These are phyloP conservation scores for Macropis europaea DNA, from an alignment of 2,888 invertebrate species.

Conservation along the genomic window DNA sequence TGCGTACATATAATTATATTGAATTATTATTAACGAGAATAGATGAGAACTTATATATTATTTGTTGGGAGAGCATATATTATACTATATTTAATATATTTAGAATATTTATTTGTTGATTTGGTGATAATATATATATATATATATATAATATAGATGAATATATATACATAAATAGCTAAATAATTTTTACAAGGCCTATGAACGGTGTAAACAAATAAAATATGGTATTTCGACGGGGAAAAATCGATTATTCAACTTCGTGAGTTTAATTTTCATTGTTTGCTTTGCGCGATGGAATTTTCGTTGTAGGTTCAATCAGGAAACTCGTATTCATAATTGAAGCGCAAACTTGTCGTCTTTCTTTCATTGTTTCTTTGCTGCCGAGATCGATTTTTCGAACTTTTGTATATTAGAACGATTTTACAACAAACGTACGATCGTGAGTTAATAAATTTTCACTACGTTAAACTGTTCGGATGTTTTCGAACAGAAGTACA, in stretches of 20 bases:
- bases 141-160: slow-evolving; percentile 35
- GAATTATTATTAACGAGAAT: slow-evolving; percentile 58
- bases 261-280: neutral
- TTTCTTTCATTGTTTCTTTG: neutral
- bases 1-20: slow-evolving; percentile 64
- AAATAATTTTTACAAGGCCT: slow-evolving; percentile 54
- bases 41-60: slow-evolving; percentile 69
- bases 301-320: neutral
- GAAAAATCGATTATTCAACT: slow-evolving; percentile 38
- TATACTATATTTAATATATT: slow-evolving; percentile 76
- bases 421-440: too few species aligned
- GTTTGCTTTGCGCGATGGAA: neutral
- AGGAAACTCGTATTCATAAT: neutral
- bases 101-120: slow-evolving; percentile 79
- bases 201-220: slow-evolving; percentile 37
- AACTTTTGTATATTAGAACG: neutral
- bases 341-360: neutral
- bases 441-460: too few species aligned
- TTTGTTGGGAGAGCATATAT: slow-evolving; percentile 78
- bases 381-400: slow-evolving; percentile 7
- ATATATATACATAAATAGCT: slow-evolving; percentile 39
- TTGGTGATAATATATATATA: slow-evolving; percentile 68
- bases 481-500: too few species aligned
- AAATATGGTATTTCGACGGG: slow-evolving; percentile 49
- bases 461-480: too few species aligned